Base-by-base conservation (phyloP, 2,888 invertebrate genomes). In the Lathronympha strigana region DNA sequence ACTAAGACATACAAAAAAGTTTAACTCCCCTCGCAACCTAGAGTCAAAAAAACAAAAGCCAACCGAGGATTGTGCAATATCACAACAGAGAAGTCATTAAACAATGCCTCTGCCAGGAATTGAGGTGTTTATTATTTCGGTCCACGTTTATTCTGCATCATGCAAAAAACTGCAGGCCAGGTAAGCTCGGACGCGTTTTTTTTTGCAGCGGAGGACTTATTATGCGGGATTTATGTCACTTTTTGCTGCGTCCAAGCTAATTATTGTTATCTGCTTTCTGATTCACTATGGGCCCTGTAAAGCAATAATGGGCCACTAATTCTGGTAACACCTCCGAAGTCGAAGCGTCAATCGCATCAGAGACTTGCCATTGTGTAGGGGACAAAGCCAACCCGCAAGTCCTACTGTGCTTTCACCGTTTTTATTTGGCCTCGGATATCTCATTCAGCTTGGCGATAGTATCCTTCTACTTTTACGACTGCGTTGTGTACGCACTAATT, bases 141-240 rank as follows among this genome's bases (percentile, higher is more conserved):
- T 71, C 81, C 79, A 81, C 85, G 86, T 80, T 84, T 82, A 74
- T 78, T 83, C 80, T 79, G 77, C 85, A 83, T 84, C 82, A 81
- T 77, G 85, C 85, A 87, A 90, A 90, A 90, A 90, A 89, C 72
- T 69, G 70, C 72, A 75, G 75, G 78, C 77, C 92, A 91, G 91
- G 92, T 91, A 91, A 89, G 85, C 76, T 82, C 78, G 80, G 77
- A 76, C 78, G 74, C 21, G 19, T 71, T 71, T 76, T 85, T 88
- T 90, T 90, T 90, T 90, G 85, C 84, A 82, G 73, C 73, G 73
- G 73, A 78, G 83, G 83, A 86, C 88, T 90, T 91, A 92, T 90
- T 90, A 91, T 91, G 88, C 86, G 83, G 89, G 90, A 92, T 92
- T 91, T 91, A 91, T 92, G 91, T 90, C 91, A 90, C 86, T 92